Evolutionary conservation across 2,113 vertebrate species (phyloP).

Genomic region (Narcine bancroftii): DNA sequence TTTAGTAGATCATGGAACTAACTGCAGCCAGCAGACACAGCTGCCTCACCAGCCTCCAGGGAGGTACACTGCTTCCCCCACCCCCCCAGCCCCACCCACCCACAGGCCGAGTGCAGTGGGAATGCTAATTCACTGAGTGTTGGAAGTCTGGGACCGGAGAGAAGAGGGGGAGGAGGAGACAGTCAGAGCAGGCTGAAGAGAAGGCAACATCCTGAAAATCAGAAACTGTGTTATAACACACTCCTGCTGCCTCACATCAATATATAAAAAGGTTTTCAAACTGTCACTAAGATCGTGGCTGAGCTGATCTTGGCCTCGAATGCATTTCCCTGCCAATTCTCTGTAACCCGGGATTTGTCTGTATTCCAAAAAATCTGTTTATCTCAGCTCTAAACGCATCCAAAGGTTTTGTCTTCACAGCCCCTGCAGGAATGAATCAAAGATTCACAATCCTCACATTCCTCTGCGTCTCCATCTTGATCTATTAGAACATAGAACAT

Average conservation of each 20-base stretch:
- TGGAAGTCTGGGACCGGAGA: neutral
- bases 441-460: too few species aligned
- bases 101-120: constrained; percentile 2
- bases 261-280: neutral
- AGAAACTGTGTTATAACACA: neutral
- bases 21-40: neutral
- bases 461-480: too few species aligned
- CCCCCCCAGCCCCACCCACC: too few species aligned
- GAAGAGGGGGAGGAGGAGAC: neutral
- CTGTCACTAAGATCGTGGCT: neutral
- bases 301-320: too few species aligned
- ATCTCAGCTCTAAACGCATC: too few species aligned
- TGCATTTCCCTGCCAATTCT: neutral
- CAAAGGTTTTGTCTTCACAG: too few species aligned
- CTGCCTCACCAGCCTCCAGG: neutral
- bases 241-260: neutral
- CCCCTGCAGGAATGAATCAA: too few species aligned
- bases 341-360: too few species aligned
- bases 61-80: neutral
- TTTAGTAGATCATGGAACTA: neutral
- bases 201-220: neutral
- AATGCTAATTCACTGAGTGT: neutral
- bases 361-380: too few species aligned
- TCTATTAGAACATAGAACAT: too few species aligned
- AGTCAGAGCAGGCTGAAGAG: neutral